Percentiles rank a stretch among this genome's conserved stretches.
Evolutionary conservation across 2,888 invertebrate genomes (phyloP).

Genomic region (Lasioglossum leucozonium): DNA sequence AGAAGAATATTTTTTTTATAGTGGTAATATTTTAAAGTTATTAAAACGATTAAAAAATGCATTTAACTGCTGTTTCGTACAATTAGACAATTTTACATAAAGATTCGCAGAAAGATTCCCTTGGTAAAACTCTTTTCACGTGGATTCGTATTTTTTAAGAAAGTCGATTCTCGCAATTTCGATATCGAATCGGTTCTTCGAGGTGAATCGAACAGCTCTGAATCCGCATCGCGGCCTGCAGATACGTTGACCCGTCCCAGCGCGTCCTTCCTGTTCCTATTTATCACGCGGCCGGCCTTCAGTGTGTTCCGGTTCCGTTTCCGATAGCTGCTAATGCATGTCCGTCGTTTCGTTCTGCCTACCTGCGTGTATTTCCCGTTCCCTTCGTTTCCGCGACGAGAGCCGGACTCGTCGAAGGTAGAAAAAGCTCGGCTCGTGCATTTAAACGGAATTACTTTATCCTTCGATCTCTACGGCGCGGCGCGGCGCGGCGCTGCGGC

Average conservation of each 20-base stretch:
- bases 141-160: background rate
- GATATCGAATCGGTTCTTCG: background rate
- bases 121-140: background rate
- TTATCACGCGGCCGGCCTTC: slow-evolving; percentile 55
- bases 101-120: background rate
- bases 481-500: background rate
- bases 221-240: background rate
- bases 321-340: slow-evolving; percentile 58
- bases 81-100: background rate
- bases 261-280: slow-evolving; percentile 42
- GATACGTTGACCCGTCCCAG: slow-evolving; percentile 23
- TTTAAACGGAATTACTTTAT: slow-evolving; percentile 55
- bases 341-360: slow-evolving; percentile 45
- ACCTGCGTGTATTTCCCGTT: slow-evolving; percentile 2
- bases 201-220: background rate
- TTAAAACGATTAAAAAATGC: no score
- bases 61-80: no score
- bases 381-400: background rate
- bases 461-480: slow-evolving; percentile 27
- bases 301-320: slow-evolving; percentile 48
- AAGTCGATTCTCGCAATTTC: background rate
- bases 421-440: slow-evolving; percentile 29
- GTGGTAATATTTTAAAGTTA: no score
- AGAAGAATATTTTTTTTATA: no score
- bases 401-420: slow-evolving; percentile 11